phyloP scores from a whole-genome alignment of 2,797 vertebrate species.

The Enteromius treurensis region DNA sequence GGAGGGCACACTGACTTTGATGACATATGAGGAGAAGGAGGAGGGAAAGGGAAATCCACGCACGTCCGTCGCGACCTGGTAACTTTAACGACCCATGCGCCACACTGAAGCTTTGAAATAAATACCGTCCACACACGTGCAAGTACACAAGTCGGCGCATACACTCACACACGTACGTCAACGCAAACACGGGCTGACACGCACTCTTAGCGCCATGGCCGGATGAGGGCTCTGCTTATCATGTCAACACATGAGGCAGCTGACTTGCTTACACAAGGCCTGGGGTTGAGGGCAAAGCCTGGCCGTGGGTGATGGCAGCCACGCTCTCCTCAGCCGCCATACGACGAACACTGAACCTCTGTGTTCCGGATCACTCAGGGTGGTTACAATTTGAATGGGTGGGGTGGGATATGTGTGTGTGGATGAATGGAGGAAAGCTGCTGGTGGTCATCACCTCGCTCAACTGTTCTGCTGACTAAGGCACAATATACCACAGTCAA shows the following conservation, averaged over 20 bases:
- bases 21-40: slow-evolving; percentile 72
- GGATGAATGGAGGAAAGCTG: slow-evolving; percentile 25
- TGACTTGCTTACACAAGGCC: slow-evolving; percentile 57
- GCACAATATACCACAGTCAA: slow-evolving; percentile 12
- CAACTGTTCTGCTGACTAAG: slow-evolving; percentile 41
- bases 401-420: slow-evolving; percentile 28
- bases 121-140: slow-evolving; percentile 49
- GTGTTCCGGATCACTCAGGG: slow-evolving; percentile 45
- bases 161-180: slow-evolving; percentile 50
- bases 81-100: background rate
- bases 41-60: slow-evolving; percentile 42
- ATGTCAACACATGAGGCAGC: slow-evolving; percentile 56
- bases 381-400: slow-evolving; percentile 37
- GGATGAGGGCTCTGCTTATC: slow-evolving; percentile 62
- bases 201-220: slow-evolving; percentile 52
- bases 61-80: background rate
- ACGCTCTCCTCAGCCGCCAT: slow-evolving; percentile 33
- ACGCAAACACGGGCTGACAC: slow-evolving; percentile 65
- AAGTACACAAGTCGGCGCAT: slow-evolving; percentile 35
- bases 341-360: slow-evolving; percentile 58
- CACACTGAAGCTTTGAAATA: slow-evolving; percentile 49
- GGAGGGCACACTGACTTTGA: slow-evolving; percentile 63
- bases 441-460: slow-evolving; percentile 24
- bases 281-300: slow-evolving; percentile 53
- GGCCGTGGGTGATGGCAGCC: slow-evolving; percentile 61